Base-by-base conservation (phyloP, 1,140 invertebrate genomes). In the Battus philenor region DNA sequence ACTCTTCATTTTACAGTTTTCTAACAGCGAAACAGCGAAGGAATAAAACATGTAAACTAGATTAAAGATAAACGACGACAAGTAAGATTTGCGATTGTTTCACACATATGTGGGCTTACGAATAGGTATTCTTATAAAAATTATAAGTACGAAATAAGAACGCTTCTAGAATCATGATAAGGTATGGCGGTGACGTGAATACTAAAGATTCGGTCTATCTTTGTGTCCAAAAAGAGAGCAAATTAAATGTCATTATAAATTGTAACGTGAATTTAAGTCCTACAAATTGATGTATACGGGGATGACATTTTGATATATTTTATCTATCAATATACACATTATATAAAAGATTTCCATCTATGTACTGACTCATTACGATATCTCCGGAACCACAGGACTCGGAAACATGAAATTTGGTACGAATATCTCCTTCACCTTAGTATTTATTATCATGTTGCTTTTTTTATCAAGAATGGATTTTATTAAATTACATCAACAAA, bases 91-190 rank as follows among this genome's bases (percentile, higher is more conserved):
- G 32, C 12, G 39, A 50, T 47, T 38, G 45, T 44, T 48, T 51
- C 43, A 38, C 46, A 52, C 46, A 57, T 46, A 52, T 46, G 24
- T 38, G 30, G 47, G 43, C 30, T 24, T 13, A 7, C 33, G 4
- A 45, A 32, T n/a, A 20, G 26, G 8, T 20, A 17, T 4, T 7
- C 1, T 46, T 24, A 18, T 24, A 46, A 27, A 29, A 18, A 30
- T 47, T 47, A 15, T 27, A 27, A 13, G 44, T 36, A 47, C 22
- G 27, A 38, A 46, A 43, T 50, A 46, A 48, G 47, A 56, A 68
- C 68, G 60, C 58, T 56, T 47, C 59, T 61, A 68, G 74, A 72
- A 78, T 81, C 63, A 52, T 69, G 68, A 81, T 72, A 69, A 76
- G 70, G 50, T 47, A 44, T 47, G 47, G 27, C 53, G 43, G 53